phyloP scores from a whole-genome alignment of 2,888 invertebrate genomes.

The Aphidoletes aphidimyza region DNA sequence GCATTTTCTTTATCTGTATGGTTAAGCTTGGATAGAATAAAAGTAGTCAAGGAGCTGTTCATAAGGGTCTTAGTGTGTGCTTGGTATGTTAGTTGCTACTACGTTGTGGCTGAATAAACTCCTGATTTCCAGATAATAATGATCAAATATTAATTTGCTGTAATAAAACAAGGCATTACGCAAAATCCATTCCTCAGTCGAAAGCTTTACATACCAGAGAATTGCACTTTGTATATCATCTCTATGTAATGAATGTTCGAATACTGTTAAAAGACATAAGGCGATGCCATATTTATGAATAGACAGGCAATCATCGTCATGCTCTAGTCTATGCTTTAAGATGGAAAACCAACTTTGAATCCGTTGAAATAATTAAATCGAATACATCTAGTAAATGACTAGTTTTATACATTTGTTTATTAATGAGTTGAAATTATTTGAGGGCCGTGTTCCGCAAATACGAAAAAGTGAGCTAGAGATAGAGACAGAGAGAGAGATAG shows the following conservation, averaged over 20 bases:
- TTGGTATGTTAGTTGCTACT: neutral
- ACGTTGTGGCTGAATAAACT: slow-evolving; percentile 11
- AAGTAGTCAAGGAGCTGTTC: no score
- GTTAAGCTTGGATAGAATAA: no score
- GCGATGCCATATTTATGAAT: no score
- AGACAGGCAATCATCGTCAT: no score
- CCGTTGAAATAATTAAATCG: neutral
- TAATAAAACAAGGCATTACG: neutral
- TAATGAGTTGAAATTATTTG: slow-evolving; percentile 26
- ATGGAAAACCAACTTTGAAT: no score
- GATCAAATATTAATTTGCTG: slow-evolving; percentile 14
- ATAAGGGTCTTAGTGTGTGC: neutral
- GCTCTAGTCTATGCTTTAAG: no score
- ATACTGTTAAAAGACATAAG: no score
- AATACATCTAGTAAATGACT: slow-evolving; percentile 11
- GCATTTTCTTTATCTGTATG: neutral
- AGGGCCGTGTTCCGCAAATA: neutral
- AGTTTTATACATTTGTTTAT: slow-evolving; percentile 20
- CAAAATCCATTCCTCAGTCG: neutral
- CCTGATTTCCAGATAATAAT: slow-evolving; percentile 32
- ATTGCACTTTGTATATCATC: neutral
- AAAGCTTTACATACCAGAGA: neutral
- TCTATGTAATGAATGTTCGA: no score
- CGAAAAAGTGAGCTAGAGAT: no score
- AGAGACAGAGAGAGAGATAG: no score